These are phyloP conservation scores for Rhinella marina DNA, from an alignment of 2,797 vertebrate genomes.

Conservation along the genomic window DNA sequence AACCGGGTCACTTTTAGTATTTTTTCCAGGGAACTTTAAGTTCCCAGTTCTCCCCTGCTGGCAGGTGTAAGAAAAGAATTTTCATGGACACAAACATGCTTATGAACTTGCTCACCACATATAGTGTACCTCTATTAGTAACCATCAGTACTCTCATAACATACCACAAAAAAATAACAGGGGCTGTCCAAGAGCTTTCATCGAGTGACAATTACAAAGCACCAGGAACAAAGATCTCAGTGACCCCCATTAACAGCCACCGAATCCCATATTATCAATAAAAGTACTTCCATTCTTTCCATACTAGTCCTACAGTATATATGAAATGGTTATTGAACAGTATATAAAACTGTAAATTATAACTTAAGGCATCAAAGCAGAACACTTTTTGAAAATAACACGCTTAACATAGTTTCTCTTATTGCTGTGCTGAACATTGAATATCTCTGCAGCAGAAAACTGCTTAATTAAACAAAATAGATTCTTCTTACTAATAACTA, in stretches of 20 bases:
- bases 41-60: no score
- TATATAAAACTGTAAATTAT: background rate
- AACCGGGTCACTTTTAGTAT: no score
- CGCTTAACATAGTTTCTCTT: slow-evolving; percentile 35
- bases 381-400: slow-evolving; percentile 46
- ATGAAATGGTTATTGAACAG: background rate
- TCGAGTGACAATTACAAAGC: no score
- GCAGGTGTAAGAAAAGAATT: no score
- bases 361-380: slow-evolving; percentile 54
- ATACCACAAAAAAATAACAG: no score
- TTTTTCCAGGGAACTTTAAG: no score
- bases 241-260: background rate
- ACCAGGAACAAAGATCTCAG: no score
- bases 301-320: background rate
- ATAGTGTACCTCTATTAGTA: no score
- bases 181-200: no score
- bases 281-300: background rate
- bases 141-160: no score
- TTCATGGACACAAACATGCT: no score
- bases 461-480: slow-evolving; percentile 13
- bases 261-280: background rate
- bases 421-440: slow-evolving; percentile 8
- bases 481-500: background rate
- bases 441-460: background rate
- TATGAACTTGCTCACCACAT: no score